Percentiles rank a stretch among this genome's conserved stretches.
Conservation (phyloP, 2,888 invertebrate species). For the Diaphora mendica region DNA sequence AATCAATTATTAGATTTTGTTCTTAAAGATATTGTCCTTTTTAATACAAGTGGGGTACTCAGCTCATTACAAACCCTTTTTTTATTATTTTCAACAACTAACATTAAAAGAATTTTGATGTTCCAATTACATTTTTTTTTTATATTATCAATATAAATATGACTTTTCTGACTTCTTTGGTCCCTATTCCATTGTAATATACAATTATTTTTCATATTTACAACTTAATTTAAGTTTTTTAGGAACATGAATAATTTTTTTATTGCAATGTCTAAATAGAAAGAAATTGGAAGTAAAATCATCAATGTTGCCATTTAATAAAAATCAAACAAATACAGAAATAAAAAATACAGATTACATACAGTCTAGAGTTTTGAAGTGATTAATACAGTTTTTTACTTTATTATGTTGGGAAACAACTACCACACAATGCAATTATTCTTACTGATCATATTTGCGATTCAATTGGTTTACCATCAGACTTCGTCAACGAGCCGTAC, state of each 20-base stretch:
- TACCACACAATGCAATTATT: not conserved
- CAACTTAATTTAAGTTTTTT: not conserved
- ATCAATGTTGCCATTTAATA: not conserved
- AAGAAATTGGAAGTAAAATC: not conserved
- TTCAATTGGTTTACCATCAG: not conserved
- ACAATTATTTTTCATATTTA: not conserved
- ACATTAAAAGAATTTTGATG: not conserved
- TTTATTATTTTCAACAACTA: not conserved
- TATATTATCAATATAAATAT: no score
- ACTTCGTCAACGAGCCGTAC: not conserved
- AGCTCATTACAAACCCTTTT: not conserved
- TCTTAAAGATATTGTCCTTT: not conserved
- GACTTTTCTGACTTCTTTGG: not conserved
- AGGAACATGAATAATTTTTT: not conserved
- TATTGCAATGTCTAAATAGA: no score
- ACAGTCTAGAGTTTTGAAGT: not conserved
- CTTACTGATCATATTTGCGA: not conserved
- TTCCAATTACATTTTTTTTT: not conserved
- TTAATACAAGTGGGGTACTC: not conserved
- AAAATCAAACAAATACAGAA: not conserved
- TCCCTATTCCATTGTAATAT: not conserved
- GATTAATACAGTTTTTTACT: not conserved
- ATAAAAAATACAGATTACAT: no score
- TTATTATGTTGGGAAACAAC: not conserved
- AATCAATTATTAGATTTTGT: no score